phyloP scores from a whole-genome alignment of 2,797 vertebrate genomes.

The Peromyscus eremicus region DNA sequence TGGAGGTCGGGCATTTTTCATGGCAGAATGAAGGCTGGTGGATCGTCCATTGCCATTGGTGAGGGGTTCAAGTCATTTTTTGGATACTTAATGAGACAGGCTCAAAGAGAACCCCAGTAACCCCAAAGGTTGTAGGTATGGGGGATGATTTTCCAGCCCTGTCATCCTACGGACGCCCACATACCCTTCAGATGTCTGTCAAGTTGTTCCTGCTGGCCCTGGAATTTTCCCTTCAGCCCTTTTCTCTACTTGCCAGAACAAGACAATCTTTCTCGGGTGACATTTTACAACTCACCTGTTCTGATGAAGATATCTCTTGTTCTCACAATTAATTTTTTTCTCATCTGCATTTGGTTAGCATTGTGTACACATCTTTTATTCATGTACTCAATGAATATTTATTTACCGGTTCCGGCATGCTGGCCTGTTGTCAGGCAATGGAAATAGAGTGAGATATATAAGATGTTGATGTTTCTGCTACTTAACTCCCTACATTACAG shows the following conservation, averaged over 20 bases:
- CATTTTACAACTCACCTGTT: slow-evolving; percentile 31
- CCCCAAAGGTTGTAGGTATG: rapidly evolving
- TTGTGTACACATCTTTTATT: slow-evolving; percentile 7
- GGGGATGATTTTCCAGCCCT: neutral
- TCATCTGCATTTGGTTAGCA: neutral
- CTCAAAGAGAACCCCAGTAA: neutral
- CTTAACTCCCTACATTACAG: neutral
- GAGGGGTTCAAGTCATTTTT: neutral
- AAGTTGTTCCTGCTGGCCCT: neutral
- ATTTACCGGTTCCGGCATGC: neutral
- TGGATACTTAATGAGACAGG: neutral
- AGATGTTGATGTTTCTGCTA: neutral
- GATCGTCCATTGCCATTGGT: neutral
- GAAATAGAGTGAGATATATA: neutral
- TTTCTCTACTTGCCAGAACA: neutral
- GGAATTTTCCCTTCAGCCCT: neutral
- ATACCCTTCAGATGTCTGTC: neutral
- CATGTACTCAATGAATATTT: neutral
- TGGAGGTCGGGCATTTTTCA: neutral
- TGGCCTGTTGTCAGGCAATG: slow-evolving; percentile 2
- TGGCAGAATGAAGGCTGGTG: neutral
- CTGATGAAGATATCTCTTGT: neutral
- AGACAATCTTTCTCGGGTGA: neutral
- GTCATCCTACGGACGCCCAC: neutral
- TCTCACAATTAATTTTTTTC: slow-evolving; percentile 39